Base-by-base conservation (phyloP, 2,797 vertebrate genomes). In the Lacerta viridis region DNA sequence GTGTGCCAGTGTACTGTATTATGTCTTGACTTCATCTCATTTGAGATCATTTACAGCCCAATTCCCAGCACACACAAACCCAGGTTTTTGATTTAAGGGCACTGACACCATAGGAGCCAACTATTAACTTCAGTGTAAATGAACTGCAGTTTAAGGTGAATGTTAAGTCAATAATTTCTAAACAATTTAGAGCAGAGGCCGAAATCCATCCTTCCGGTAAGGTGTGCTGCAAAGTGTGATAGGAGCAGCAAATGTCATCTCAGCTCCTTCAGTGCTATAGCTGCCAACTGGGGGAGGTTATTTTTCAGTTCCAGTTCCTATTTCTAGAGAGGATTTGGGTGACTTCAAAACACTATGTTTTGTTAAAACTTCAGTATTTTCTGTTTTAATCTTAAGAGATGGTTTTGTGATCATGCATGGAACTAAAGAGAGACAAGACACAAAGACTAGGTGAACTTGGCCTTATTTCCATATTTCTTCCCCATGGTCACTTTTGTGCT, bases 11-110 rank as follows among this genome's bases (percentile, higher is more conserved):
- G n/a, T 27, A 69, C n/a, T 29, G 1, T 17, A 55, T 69, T 46
- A 50, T 86, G 43, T 46, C 61, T 79, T 55, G 64, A 46, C 46
- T 79, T 68, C 46, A 36, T 78, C 55, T 79, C 7, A 55, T 69
- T 86, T 79, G 85, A 86, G 50, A 86, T 79, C 11, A 69, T 79
- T 79, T 55, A 55, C 76, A 86, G 43, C 8, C 85, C 76, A 33
- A 69, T 55, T 79, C 71, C 61, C 7, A 27, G 71, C 3, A 59
- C 76, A 55, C 36, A n/a, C 11, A 36, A 50, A 50, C 76, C 20
- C 68, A 29, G 20, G 7, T 9, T 85, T 39, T 68, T 86, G 3
- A 79, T 79, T 83, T 50, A 55, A 79, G 18, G 55, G 4, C n/a
- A 55, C 50, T 55, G 50, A 74, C 55, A 1, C 17, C 46, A 75